Base-by-base conservation (phyloP, 2,888 invertebrate genomes). In the Tetheella fluctuosa region DNA sequence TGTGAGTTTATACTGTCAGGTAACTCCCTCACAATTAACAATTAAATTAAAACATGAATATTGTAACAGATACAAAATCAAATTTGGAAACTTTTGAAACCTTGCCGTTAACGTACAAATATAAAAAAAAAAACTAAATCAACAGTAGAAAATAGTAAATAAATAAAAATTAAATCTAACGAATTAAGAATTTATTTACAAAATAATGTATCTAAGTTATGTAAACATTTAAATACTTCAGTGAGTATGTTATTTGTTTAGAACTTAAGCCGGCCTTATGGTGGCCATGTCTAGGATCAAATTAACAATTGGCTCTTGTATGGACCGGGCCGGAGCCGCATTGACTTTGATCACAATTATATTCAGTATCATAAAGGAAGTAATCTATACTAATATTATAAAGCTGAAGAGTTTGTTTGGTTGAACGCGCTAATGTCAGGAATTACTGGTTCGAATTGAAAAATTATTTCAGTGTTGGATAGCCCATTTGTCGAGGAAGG, bases 191-290 rank as follows among this genome's bases (percentile, higher is more conserved):
- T 25, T 23, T 59, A 59, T 59, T 37, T 59, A 59, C 54, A 48
- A 48, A 48, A 48, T 48, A 48, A 48, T 48, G 60, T 71, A 71
- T 67, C 65, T 69, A 59, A 73, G 68, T 76, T 7, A 28, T 52
- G 34, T 57, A n/a, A 23, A 57, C 37, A 53, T n/a, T n/a, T 28
- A 54, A 54, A 54, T 30, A 54, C 54, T 30, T 28, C 28, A 28
- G 6, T 54, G 54, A 54, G 54, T 54, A 15, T 54, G 30, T 28
- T 28, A 7, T 53, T 28, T 17, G 12, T 53, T 34, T 13, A 34
- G 25, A 23, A 52, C 23, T 17, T 2, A 1, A 23, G 15, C 12
- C 23, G 52, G 4, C 8, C n/a, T 13, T 28, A 13, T 25, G 54
- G 54, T 30, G 15, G n/a, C 28, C 4, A 15, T 25, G 25, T 54